Percentiles rank a stretch among this genome's conserved stretches.
These are phyloP conservation scores for Platyrinchus mystaceus DNA, from an alignment of 2,797 vertebrate species.

Conservation along the genomic window DNA sequence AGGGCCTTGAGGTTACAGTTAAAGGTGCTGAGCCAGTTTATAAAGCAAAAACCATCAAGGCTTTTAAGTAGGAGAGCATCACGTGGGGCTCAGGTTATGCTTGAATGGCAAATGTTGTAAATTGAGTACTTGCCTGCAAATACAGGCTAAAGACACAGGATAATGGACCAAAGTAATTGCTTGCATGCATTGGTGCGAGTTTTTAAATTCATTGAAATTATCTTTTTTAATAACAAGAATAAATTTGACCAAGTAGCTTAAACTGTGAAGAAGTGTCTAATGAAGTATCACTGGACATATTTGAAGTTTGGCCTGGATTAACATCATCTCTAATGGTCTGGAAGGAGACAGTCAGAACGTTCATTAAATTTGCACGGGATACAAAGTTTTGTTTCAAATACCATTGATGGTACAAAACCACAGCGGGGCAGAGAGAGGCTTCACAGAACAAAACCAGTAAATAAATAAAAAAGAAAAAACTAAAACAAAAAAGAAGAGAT, in stretches of 20 bases:
- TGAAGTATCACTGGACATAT: background rate
- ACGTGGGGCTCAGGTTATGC: background rate
- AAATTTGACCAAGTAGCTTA: background rate
- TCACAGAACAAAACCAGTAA: background rate
- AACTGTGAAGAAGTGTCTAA: background rate
- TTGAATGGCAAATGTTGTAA: background rate
- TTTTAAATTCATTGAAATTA: background rate
- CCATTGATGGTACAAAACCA: background rate
- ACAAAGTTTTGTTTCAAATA: background rate
- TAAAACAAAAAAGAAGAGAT: background rate
- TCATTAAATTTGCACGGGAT: background rate
- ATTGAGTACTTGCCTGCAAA: background rate
- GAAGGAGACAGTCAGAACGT: background rate
- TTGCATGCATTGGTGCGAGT: background rate
- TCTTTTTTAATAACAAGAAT: background rate
- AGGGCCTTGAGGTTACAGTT: background rate
- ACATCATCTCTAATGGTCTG: background rate
- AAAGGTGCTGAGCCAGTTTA: background rate
- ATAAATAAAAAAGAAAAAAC: background rate
- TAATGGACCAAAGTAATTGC: background rate
- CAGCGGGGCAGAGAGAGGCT: background rate
- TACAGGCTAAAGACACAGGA: background rate
- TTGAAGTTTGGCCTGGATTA: background rate
- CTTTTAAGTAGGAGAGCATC: background rate
- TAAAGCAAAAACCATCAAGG: background rate